Evolutionary conservation across 2,888 invertebrate genomes (phyloP).

Genomic region (Sepiola atlantica): DNA sequence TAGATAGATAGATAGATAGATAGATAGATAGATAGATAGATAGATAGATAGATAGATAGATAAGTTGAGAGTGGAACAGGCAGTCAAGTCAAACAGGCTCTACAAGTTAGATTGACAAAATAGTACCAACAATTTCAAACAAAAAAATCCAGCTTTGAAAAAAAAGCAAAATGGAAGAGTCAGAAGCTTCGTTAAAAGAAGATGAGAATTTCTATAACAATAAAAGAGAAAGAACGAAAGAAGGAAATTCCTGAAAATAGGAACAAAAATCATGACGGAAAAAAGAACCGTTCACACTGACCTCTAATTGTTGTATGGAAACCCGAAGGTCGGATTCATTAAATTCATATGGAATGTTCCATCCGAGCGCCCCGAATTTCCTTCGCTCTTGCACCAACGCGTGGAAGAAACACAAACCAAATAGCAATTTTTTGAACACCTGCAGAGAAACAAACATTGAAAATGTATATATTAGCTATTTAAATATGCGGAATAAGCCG

Average conservation of each 20-base stretch:
- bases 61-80: no score
- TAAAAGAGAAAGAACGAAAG: background rate
- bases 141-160: no score
- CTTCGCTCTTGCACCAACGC: conserved; percentile 75
- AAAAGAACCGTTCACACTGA: conserved; percentile 50
- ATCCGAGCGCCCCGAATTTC: conserved; percentile 75
- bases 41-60: background rate
- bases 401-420: conserved; percentile 76
- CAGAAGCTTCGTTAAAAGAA: background rate
- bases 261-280: background rate
- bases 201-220: background rate
- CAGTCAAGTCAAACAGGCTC: no score
- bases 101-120: no score
- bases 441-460: conserved; percentile 52
- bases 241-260: background rate
- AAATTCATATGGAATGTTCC: conserved; percentile 76
- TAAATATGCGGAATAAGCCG: background rate
- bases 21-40: background rate
- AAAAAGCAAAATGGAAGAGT: no score
- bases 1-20: background rate
- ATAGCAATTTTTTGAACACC: conserved; percentile 81
- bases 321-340: conserved; percentile 76
- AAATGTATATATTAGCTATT: background rate
- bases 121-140: no score
- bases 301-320: conserved; percentile 73